Conservation (phyloP, 37 sponge, comb jelly and placozoan genomes). For the Theonella swinhoei region DNA sequence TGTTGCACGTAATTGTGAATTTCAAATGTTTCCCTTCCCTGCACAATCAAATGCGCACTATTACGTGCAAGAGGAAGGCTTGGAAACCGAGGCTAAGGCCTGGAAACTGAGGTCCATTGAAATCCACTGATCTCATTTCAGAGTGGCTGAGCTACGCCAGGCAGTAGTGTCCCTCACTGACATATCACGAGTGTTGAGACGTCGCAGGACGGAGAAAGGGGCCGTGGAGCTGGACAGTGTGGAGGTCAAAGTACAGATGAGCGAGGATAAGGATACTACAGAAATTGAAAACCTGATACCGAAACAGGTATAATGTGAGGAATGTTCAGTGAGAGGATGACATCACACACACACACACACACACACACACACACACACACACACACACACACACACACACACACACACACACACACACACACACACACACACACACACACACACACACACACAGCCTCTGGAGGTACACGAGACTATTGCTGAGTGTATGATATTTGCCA, state of each 20-base stretch:
- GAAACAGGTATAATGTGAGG: slow-evolving; percentile 54
- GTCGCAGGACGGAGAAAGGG: slow-evolving; percentile 42
- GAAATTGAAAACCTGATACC: slow-evolving; percentile 63
- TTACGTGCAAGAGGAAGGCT: too few relatives aligned
- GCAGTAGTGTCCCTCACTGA: slow-evolving; percentile 30
- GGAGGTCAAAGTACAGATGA: slow-evolving; percentile 63
- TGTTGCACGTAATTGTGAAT: too few relatives aligned
- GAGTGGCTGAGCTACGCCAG: slow-evolving; percentile 46
- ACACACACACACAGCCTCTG: too few relatives aligned
- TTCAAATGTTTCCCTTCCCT: too few relatives aligned
- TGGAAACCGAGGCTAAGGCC: too few relatives aligned
- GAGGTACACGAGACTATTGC: slow-evolving; percentile 77
- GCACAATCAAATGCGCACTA: too few relatives aligned
- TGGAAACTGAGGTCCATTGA: too few relatives aligned
- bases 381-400: too few relatives aligned
- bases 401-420: too few relatives aligned
- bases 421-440: too few relatives aligned
- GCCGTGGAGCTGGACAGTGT: slow-evolving; percentile 72
- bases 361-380: background rate
- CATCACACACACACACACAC: background rate
- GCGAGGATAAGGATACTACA: slow-evolving; percentile 25
- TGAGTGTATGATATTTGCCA: slow-evolving; percentile 89
- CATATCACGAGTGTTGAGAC: slow-evolving; percentile 49
- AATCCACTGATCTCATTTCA: too few relatives aligned
- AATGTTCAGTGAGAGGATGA: background rate